phyloP scores from a whole-genome alignment of 35 echinoderm and acorn worm species.

The Ophiothrix spiculata region DNA sequence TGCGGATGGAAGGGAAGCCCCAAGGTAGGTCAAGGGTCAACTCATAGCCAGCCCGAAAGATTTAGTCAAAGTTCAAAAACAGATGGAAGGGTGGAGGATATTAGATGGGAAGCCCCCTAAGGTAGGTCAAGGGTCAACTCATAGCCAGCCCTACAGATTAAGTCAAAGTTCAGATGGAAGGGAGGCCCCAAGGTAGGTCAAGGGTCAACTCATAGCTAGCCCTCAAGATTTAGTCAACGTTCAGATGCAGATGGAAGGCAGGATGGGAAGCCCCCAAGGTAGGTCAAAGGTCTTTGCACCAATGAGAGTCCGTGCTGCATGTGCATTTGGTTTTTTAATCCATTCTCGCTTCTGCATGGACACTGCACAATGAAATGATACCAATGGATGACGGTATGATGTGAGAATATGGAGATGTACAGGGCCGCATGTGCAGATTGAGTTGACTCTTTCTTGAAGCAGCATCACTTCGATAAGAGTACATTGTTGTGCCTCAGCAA shows the following conservation, averaged over 20 bases:
- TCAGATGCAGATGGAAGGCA: constrained; percentile 69
- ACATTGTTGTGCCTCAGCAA: too few relatives aligned
- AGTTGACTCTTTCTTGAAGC: too few relatives aligned
- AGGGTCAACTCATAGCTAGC: neutral
- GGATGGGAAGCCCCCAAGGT: constrained; percentile 35
- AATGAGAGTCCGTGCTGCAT: constrained; percentile 51
- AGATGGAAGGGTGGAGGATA: constrained; percentile 57
- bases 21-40: too few relatives aligned
- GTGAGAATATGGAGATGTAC: too few relatives aligned
- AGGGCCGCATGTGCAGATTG: too few relatives aligned
- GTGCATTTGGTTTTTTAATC: too few relatives aligned
- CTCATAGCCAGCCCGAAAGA: neutral
- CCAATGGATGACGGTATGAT: too few relatives aligned
- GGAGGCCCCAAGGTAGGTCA: constrained; percentile 76
- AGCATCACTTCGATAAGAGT: too few relatives aligned
- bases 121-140: constrained; percentile 80
- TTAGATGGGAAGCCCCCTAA: constrained; percentile 27
- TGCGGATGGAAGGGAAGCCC: constrained; percentile 48
- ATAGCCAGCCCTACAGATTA: constrained; percentile 90
- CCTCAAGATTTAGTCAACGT: constrained; percentile 78
- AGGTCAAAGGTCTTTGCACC: constrained; percentile 57
- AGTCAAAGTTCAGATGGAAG: constrained; percentile 98
- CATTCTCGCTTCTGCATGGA: too few relatives aligned
- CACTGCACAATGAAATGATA: too few relatives aligned
- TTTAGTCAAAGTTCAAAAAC: constrained; percentile 96